Evolutionary conservation across 2,888 invertebrate genomes (phyloP).

Genomic region (Phengaris alcon): DNA sequence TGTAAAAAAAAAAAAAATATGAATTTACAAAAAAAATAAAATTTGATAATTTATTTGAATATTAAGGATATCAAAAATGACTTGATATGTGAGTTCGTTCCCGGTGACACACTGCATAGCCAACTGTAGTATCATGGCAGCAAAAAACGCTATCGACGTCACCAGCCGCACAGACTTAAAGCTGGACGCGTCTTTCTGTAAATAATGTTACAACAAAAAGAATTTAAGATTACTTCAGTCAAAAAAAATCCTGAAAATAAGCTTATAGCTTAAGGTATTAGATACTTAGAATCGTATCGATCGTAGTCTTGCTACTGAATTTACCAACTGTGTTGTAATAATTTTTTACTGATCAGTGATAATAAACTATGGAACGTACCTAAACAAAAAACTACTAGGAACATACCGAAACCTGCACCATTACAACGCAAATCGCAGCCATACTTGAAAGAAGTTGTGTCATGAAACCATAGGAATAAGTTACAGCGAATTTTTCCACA

Average conservation of each 20-base stretch:
- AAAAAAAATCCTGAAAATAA: too few species aligned
- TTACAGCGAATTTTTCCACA: slow-evolving; percentile 64
- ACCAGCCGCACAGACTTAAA: slow-evolving; percentile 62
- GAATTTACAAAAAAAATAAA: too few species aligned
- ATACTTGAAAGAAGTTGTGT: slow-evolving; percentile 71
- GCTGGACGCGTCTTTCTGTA: slow-evolving; percentile 68
- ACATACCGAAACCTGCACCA: slow-evolving; percentile 76
- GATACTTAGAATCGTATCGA: too few species aligned
- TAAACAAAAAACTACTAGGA: neutral
- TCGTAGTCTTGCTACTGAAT: too few species aligned
- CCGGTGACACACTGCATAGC: slow-evolving; percentile 70
- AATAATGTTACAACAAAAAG: slow-evolving; percentile 26
- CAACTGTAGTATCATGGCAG: slow-evolving; percentile 68
- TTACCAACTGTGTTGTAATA: too few species aligned
- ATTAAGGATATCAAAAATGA: slow-evolving; percentile 39
- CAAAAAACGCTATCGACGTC: slow-evolving; percentile 68
- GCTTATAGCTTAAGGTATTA: too few species aligned
- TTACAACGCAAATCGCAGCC: slow-evolving; percentile 74
- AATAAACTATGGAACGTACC: too few species aligned
- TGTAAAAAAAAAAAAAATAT: too few species aligned
- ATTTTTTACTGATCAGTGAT: too few species aligned
- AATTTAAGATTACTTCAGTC: too few species aligned
- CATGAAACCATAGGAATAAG: slow-evolving; percentile 73
- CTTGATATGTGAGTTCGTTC: slow-evolving; percentile 66
- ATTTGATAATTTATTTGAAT: too few species aligned